A percentile compares a stretch with the other conserved stretches of the same genome.
Evolutionary conservation across 2,113 vertebrate genomes (phyloP).

Genomic region (Propithecus coquereli): DNA sequence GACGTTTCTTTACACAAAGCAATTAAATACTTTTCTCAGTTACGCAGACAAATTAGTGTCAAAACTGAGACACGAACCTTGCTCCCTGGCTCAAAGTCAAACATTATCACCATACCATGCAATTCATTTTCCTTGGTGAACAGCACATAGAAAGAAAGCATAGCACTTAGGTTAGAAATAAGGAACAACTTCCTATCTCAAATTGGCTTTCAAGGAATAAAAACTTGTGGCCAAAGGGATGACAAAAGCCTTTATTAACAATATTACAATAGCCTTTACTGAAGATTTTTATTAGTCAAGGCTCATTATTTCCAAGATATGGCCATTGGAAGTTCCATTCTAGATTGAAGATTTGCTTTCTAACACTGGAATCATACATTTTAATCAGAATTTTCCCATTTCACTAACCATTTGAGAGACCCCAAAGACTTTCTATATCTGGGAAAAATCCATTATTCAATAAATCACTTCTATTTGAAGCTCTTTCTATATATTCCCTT

Average conservation of each 20-base stretch:
- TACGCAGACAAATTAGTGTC: neutral
- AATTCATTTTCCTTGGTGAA: neutral
- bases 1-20: neutral
- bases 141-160: neutral
- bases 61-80: neutral
- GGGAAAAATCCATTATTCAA: neutral
- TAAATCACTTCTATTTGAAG: neutral
- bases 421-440: neutral
- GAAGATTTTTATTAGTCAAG: constrained; percentile 22
- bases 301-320: neutral
- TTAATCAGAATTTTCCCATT: constrained; percentile 15
- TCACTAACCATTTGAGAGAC: neutral
- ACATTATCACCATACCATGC: neutral
- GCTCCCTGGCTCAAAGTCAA: neutral
- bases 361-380: neutral
- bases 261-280: neutral
- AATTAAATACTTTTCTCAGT: neutral
- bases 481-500: neutral
- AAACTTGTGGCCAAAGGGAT: neutral
- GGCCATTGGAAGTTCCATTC: neutral
- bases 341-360: neutral
- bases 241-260: neutral
- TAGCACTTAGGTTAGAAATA: neutral
- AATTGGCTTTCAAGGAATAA: neutral
- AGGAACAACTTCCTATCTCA: neutral